These are phyloP conservation scores for Halichoerus grypus DNA, from an alignment of 2,113 vertebrate genomes.

Conservation along the genomic window DNA sequence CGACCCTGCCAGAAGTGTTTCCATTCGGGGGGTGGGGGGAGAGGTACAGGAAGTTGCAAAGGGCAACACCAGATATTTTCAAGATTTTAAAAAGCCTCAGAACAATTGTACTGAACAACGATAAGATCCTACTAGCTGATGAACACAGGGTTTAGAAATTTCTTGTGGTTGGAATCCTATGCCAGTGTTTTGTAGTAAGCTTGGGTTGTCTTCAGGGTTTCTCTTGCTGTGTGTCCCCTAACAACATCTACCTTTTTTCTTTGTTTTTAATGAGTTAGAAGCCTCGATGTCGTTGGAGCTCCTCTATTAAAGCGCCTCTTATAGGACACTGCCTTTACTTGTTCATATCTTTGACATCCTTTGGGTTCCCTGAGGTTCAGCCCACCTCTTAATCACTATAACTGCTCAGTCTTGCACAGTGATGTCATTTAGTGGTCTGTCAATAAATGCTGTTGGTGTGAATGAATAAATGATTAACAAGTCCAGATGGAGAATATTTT, in stretches of 20 bases:
- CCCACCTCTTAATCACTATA: background rate
- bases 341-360: background rate
- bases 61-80: background rate
- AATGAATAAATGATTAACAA: background rate
- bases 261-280: background rate
- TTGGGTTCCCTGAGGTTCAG: background rate
- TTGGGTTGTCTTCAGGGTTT: background rate
- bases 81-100: background rate
- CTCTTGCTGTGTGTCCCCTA: background rate
- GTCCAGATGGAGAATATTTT: background rate
- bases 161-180: background rate
- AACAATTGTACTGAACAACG: background rate
- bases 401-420: background rate
- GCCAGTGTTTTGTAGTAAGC: background rate
- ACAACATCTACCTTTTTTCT: background rate
- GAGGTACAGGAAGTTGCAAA: background rate
- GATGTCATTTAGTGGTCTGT: background rate
- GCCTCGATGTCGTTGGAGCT: background rate
- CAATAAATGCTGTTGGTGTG: background rate
- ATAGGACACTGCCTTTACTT: background rate
- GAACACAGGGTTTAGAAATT: background rate
- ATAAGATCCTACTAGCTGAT: rapidly evolving
- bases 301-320: background rate
- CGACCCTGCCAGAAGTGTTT: background rate
- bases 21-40: no score